Percentiles rank a stretch among this genome's conserved stretches.
phyloP scores from a whole-genome alignment of 1,140 invertebrate genomes.

The Papilio polytes region DNA sequence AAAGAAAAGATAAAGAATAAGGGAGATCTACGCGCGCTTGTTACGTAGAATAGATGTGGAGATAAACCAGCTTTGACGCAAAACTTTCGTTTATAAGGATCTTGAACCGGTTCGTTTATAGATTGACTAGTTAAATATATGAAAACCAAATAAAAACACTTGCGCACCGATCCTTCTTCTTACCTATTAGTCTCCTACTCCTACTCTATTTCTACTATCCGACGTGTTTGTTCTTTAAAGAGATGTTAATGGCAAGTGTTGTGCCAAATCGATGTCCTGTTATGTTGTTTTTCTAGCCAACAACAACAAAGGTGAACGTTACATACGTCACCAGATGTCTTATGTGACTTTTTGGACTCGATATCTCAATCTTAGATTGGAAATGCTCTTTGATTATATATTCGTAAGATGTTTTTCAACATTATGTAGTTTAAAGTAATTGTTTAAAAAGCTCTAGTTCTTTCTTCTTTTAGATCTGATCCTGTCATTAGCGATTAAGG shows the following conservation, averaged over 20 bases:
- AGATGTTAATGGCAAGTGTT: not conserved
- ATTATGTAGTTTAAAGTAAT: too few species aligned
- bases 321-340: too few species aligned
- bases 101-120: not conserved
- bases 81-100: not conserved
- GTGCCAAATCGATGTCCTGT: too few species aligned
- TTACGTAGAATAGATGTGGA: not conserved
- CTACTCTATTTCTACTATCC: not conserved
- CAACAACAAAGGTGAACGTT: too few species aligned
- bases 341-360: too few species aligned
- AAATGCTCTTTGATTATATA: too few species aligned
- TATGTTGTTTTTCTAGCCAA: too few species aligned
- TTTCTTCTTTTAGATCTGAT: not conserved
- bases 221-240: not conserved
- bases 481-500: not conserved
- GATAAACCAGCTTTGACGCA: not conserved
- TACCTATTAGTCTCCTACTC: not conserved
- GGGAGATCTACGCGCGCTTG: not conserved
- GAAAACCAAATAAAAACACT: not conserved
- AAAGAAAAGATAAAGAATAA: not conserved
- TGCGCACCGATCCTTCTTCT: not conserved
- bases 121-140: not conserved
- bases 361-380: too few species aligned
- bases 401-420: too few species aligned
- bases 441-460: too few species aligned